Percentiles rank a stretch among this genome's conserved stretches.
These are phyloP conservation scores for Sebastes schlegelii DNA, from an alignment of 2,113 vertebrate genomes.

Conservation along the genomic window DNA sequence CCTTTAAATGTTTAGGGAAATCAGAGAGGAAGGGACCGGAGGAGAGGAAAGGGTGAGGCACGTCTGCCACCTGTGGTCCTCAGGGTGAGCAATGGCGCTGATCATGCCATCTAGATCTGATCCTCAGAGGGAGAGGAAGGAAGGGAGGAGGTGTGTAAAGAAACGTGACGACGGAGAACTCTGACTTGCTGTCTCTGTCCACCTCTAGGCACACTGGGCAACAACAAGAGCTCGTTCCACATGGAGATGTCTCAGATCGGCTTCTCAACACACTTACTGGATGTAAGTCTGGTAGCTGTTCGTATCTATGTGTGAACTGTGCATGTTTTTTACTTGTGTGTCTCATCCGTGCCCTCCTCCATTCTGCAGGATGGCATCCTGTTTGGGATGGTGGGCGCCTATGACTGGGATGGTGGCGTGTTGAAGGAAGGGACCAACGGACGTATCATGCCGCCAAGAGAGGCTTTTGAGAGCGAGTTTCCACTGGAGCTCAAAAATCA, in stretches of 20 bases:
- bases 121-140: slow-evolving; percentile 51
- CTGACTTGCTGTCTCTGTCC: slow-evolving; percentile 36
- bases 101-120: slow-evolving; percentile 26
- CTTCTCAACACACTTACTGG: slow-evolving; percentile 90
- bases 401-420: slow-evolving; percentile 94
- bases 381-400: slow-evolving; percentile 95
- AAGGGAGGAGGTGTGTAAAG: slow-evolving; percentile 54
- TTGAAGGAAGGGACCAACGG: slow-evolving; percentile 86
- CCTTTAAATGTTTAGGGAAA: slow-evolving; percentile 38
- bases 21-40: slow-evolving; percentile 60
- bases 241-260: slow-evolving; percentile 98
- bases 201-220: slow-evolving; percentile 87
- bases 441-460: slow-evolving; percentile 81
- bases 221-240: slow-evolving; percentile 94
- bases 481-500: slow-evolving; percentile 92
- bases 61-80: slow-evolving; percentile 50
- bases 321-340: too few relatives aligned
- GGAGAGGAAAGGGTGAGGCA: slow-evolving; percentile 42
- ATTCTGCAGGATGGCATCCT: slow-evolving; percentile 90
- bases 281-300: slow-evolving; percentile 82
- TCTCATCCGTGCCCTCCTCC: not conserved
- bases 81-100: slow-evolving; percentile 4
- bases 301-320: not conserved
- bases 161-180: not conserved
- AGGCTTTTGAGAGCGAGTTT: slow-evolving; percentile 91